A percentile compares a stretch with the other conserved stretches of the same genome.
Conservation (phyloP, 2,113 vertebrate species). For the Nettapus auritus region DNA sequence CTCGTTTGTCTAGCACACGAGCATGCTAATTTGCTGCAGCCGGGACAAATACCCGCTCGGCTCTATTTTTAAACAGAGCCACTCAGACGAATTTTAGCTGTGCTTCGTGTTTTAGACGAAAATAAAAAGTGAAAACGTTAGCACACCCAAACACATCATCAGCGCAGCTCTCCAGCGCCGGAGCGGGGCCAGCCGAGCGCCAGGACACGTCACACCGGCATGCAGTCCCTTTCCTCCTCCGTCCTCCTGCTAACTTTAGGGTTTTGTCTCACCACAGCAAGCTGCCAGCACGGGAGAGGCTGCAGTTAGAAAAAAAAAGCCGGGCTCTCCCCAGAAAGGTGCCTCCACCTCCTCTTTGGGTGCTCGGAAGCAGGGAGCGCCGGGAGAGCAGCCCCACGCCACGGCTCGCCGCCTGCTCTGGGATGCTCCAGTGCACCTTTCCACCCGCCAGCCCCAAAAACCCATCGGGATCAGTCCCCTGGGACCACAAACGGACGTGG, state of each 20-base stretch:
- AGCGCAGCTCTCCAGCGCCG: background rate
- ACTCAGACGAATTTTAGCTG: background rate
- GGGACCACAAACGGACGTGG: fast-evolving
- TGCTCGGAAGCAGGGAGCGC: background rate
- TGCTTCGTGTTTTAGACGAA: background rate
- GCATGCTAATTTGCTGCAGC: fast-evolving
- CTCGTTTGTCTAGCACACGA: background rate
- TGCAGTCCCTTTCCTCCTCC: background rate
- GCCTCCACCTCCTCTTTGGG: background rate
- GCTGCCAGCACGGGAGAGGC: fast-evolving
- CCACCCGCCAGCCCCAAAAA: background rate
- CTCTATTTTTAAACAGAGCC: background rate
- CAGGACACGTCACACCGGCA: background rate
- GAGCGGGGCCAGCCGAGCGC: background rate
- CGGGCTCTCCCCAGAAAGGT: background rate
- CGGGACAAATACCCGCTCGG: fast-evolving
- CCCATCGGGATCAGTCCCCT: background rate
- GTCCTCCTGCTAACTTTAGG: background rate
- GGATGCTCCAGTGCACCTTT: background rate
- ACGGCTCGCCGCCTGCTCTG: background rate
- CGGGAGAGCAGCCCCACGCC: too few species aligned
- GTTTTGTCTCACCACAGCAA: fast-evolving
- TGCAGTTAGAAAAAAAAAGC: background rate
- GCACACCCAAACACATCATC: background rate
- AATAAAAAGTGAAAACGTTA: background rate